Evolutionary conservation across 1,140 invertebrate species (phyloP).

Genomic region (Plectrocnemia conspersa): DNA sequence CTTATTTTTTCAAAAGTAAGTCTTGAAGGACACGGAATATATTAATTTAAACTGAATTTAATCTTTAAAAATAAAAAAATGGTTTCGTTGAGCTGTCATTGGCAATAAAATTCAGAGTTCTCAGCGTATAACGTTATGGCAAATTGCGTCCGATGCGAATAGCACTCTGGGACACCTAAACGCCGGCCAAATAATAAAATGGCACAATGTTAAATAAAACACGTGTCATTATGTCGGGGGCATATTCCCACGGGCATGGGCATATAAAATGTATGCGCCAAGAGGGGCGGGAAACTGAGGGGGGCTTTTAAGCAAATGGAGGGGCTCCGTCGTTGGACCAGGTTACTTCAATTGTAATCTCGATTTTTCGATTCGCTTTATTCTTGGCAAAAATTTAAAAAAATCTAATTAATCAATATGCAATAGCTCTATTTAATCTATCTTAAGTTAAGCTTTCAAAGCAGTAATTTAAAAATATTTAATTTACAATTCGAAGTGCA

Average conservation of each 20-base stretch:
- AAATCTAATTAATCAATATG: background rate
- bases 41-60: no score
- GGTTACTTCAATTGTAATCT: conserved; percentile 16
- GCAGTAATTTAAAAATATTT: no score
- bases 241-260: conserved; percentile 6
- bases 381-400: background rate
- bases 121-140: no score
- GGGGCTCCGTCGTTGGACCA: background rate
- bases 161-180: background rate
- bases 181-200: conserved; percentile 27
- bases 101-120: no score
- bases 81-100: no score
- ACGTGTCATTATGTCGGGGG: conserved; percentile 33
- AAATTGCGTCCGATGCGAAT: background rate
- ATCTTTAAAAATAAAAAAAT: no score
- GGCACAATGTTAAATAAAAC: conserved; percentile 29
- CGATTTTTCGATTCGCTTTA: background rate
- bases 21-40: no score
- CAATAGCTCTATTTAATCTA: no score
- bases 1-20: no score
- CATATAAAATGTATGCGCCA: conserved; percentile 22
- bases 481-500: no score
- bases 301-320: conserved; percentile 33
- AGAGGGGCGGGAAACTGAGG: background rate
- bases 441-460: no score